These are phyloP conservation scores for Leptinotarsa juncta DNA, from an alignment of 2,888 invertebrate genomes.

Conservation along the genomic window DNA sequence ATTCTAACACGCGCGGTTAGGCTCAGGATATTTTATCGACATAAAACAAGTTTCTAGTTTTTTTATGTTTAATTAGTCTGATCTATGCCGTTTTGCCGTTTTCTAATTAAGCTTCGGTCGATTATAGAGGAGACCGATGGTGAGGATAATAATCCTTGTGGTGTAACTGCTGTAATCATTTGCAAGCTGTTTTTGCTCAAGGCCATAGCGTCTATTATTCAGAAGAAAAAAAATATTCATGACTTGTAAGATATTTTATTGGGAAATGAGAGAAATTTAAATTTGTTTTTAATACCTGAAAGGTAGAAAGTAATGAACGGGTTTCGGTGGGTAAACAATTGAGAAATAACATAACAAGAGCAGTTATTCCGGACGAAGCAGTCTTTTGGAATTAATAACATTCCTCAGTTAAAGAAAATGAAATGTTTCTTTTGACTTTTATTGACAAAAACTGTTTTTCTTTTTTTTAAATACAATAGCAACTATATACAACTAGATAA, in stretches of 20 bases:
- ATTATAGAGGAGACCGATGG: constrained; percentile 15
- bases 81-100: constrained; percentile 17
- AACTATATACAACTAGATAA: too few species aligned
- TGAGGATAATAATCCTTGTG: constrained; percentile 5
- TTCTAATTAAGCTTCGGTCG: constrained; percentile 18
- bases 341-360: too few species aligned
- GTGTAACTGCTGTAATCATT: constrained; percentile 14
- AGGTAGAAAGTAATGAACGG: too few species aligned
- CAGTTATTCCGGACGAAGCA: too few species aligned
- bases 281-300: background rate
- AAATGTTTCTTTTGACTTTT: too few species aligned
- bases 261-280: background rate
- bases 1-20: constrained; percentile 8
- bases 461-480: too few species aligned
- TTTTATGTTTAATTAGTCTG: constrained; percentile 13
- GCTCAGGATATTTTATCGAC: background rate
- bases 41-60: constrained; percentile 7
- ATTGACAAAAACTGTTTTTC: too few species aligned
- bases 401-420: too few species aligned
- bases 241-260: background rate
- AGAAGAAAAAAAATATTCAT: background rate
- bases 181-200: constrained; percentile 1
- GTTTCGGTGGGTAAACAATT: background rate
- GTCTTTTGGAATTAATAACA: too few species aligned
- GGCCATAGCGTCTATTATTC: background rate